Conservation (phyloP, 1,140 invertebrate genomes). For the Scaptomyza graminum region DNA sequence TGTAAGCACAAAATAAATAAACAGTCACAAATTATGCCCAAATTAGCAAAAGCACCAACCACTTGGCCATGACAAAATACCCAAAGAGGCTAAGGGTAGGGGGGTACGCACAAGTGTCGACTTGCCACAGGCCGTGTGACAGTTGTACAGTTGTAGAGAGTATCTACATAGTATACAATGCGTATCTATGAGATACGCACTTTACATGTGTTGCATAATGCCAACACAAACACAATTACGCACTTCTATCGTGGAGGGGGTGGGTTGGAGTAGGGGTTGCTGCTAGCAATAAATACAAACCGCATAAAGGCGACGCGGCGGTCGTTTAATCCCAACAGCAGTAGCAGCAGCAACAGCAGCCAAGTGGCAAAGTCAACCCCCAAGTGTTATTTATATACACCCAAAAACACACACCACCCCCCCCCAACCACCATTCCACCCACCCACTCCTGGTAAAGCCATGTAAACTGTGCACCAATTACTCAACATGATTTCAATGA, state of each 20-base stretch:
- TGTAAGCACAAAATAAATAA: conserved; percentile 72
- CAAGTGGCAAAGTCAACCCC: conserved; percentile 52
- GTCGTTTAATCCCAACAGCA: conserved; percentile 59
- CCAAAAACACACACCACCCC: conserved; percentile 10
- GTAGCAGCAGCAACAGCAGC: conserved; percentile 8
- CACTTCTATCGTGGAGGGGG: conserved; percentile 17
- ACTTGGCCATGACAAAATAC: conserved; percentile 60
- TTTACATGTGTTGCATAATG: conserved; percentile 78
- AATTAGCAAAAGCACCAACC: conserved; percentile 77
- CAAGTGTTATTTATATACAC: conserved; percentile 71
- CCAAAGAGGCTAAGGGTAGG: background rate
- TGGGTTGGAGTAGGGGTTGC: background rate
- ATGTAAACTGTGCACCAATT: conserved; percentile 66
- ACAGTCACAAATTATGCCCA: conserved; percentile 83
- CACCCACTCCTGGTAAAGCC: background rate
- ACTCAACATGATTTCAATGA: conserved; percentile 84
- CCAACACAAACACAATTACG: conserved; percentile 63
- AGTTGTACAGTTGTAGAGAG: conserved; percentile 1
- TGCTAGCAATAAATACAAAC: conserved; percentile 83
- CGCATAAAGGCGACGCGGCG: conserved; percentile 73
- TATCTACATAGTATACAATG: conserved; percentile 4
- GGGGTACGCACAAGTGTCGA: conserved; percentile 44
- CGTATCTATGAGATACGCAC: conserved; percentile 72
- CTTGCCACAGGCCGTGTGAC: conserved; percentile 33
- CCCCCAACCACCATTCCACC: background rate